Evolutionary conservation across 2,888 invertebrate genomes (phyloP), one percentile per base, ranked within the genome.

Genomic region (Theodoxus fluviatilis): DNA sequence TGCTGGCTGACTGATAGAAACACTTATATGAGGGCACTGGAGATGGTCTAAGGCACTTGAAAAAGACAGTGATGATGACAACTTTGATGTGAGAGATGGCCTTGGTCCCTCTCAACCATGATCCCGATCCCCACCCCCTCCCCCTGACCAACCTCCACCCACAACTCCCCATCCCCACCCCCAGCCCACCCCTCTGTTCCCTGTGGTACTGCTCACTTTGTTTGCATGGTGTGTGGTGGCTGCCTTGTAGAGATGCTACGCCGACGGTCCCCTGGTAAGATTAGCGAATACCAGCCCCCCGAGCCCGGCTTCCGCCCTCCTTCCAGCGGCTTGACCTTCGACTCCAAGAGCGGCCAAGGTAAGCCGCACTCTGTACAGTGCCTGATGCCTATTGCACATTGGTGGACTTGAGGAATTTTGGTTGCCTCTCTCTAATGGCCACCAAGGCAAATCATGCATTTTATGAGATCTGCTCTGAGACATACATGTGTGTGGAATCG

Each of bases 331-430:
- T 74, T 78, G 57, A 75, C 74, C 52, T 81, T 80, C 57, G 80
- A 81, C 68, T 81, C 81, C 28, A 77, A 76, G 59, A 73, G 75
- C 25, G 82, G 81, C 55, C 75, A 76, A 82, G 82, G 82, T 82
- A 75, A 77, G 78, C 63, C 28, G 12, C n/a, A 37, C 52, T 18
- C 47, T n/a, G 25, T 43, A n/a, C n/a, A n/a, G n/a, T n/a, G n/a
- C n/a, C n/a, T n/a, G n/a, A 31, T 33, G n/a, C n/a, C n/a, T n/a
- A n/a, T n/a, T n/a, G n/a, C n/a, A n/a, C n/a, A n/a, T n/a, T n/a
- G n/a, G n/a, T n/a, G n/a, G n/a, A n/a, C n/a, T n/a, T n/a, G n/a
- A n/a, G n/a, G n/a, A n/a, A n/a, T n/a, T n/a, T n/a, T n/a, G n/a
- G n/a, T n/a, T n/a, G n/a, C n/a, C n/a, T n/a, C n/a, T n/a, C n/a